Percentiles rank a stretch among this genome's conserved stretches.
Conservation (phyloP, 2,888 invertebrate genomes). For the Pyrrhosoma nymphula region DNA sequence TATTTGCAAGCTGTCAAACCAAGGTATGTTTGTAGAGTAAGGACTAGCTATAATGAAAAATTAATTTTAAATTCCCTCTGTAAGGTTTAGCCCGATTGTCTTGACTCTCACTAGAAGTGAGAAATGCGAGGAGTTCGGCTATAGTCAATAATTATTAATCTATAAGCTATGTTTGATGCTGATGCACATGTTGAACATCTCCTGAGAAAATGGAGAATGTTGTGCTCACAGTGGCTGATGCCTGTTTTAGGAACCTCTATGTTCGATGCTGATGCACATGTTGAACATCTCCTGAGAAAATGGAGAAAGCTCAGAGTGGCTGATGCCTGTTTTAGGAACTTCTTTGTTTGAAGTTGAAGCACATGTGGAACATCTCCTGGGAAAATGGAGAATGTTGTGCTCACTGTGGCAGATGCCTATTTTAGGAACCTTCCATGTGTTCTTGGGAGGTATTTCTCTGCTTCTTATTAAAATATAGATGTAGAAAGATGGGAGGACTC, state of each 20-base stretch:
- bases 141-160: neutral
- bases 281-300: neutral
- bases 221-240: slow-evolving; percentile 17
- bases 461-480: neutral
- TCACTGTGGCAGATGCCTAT: neutral
- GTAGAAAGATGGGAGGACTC: neutral
- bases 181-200: neutral
- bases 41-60: neutral
- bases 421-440: neutral
- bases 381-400: neutral
- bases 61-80: neutral
- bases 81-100: neutral
- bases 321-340: slow-evolving; percentile 4
- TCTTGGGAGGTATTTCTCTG: neutral
- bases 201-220: neutral
- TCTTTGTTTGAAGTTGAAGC: neutral
- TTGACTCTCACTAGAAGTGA: slow-evolving; percentile 44
- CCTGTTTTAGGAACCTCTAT: neutral
- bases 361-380: neutral
- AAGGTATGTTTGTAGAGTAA: slow-evolving; percentile 11
- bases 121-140: neutral
- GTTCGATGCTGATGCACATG: neutral
- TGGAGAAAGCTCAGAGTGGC: neutral
- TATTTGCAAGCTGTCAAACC: neutral
- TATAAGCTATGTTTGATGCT: neutral